phyloP scores from a whole-genome alignment of 2,113 vertebrate genomes.

The Embiotoca jacksoni region DNA sequence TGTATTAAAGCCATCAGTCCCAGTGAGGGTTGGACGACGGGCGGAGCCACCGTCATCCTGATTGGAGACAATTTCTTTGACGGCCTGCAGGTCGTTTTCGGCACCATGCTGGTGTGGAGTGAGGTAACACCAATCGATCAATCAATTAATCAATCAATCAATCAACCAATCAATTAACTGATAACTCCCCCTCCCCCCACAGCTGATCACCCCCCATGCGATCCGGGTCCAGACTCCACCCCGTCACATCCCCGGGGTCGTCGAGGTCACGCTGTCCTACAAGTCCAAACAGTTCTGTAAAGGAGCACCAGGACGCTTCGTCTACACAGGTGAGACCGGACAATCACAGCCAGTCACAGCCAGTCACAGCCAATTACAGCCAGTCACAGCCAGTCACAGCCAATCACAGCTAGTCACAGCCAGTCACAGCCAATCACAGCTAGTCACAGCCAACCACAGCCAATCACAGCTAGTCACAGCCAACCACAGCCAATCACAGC shows the following conservation, averaged over 20 bases:
- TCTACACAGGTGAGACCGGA: slow-evolving; percentile 70
- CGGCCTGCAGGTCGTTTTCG: slow-evolving; percentile 76
- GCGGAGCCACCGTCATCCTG: slow-evolving; percentile 76
- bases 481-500: too few species aligned
- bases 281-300: slow-evolving; percentile 81
- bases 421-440: too few species aligned
- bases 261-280: slow-evolving; percentile 79
- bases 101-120: slow-evolving; percentile 79
- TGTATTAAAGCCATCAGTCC: slow-evolving; percentile 81
- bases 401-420: too few species aligned
- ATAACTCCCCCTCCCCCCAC: background rate
- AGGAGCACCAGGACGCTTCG: slow-evolving; percentile 74
- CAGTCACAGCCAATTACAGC: too few species aligned
- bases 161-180: background rate
- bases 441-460: too few species aligned
- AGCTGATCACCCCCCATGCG: slow-evolving; percentile 80
- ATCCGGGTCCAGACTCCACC: slow-evolving; percentile 79
- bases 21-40: slow-evolving; percentile 77
- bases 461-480: too few species aligned
- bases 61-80: slow-evolving; percentile 80
- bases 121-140: slow-evolving; percentile 55
- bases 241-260: slow-evolving; percentile 77
- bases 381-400: too few species aligned
- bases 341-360: too few species aligned
- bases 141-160: background rate